These are phyloP conservation scores for Prietella phreatophila DNA, from an alignment of 2,113 vertebrate genomes.

Conservation along the genomic window DNA sequence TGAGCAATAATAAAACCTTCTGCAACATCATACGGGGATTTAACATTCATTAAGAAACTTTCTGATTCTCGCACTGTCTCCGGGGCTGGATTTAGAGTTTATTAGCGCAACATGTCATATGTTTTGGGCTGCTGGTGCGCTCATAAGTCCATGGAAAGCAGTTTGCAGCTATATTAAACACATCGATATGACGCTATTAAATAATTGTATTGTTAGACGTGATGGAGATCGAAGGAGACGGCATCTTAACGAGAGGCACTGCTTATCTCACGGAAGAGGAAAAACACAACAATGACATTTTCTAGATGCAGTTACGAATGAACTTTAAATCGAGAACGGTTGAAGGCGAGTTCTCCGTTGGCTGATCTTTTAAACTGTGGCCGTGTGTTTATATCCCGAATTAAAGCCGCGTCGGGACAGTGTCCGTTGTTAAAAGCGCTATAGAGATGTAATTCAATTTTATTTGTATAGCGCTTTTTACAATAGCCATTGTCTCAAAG, in stretches of 20 bases:
- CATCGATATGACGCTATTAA: neutral
- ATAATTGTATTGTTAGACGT: neutral
- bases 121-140: neutral
- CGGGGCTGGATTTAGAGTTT: neutral
- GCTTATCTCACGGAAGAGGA: neutral
- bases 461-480: no score
- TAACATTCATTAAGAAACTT: neutral
- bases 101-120: neutral
- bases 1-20: neutral
- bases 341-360: neutral
- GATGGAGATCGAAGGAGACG: neutral
- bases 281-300: neutral
- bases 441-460: no score
- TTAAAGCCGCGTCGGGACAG: no score
- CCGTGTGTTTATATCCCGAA: no score
- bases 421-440: no score
- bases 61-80: constrained; percentile 9
- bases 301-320: neutral
- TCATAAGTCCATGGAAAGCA: neutral
- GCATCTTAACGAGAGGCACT: no score
- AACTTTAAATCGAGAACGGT: neutral
- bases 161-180: neutral
- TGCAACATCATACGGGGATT: neutral
- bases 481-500: no score
- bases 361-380: neutral